phyloP scores from a whole-genome alignment of 1,140 invertebrate species.

The Trialeurodes vaporariorum region DNA sequence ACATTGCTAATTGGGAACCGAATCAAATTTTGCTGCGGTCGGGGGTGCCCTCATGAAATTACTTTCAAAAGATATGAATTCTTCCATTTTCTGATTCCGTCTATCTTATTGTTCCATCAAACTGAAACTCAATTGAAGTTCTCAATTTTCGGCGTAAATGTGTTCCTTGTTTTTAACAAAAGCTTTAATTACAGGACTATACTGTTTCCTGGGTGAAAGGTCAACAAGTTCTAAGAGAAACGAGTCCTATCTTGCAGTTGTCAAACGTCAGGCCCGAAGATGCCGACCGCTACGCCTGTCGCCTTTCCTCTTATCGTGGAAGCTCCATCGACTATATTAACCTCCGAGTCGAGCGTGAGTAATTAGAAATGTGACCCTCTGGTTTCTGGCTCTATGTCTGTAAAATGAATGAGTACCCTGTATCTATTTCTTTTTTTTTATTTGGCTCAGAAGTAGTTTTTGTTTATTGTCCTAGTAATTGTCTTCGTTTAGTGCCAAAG shows the following conservation, averaged over 20 bases:
- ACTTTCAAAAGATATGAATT: too few species aligned
- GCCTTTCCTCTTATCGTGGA: constrained; percentile 38
- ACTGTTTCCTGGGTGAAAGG: background rate
- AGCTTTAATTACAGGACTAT: background rate
- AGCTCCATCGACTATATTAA: constrained; percentile 49
- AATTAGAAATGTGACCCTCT: constrained; percentile 11
- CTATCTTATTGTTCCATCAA: too few species aligned
- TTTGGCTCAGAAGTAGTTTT: background rate
- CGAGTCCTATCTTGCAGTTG: constrained; percentile 27
- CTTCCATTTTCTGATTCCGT: too few species aligned
- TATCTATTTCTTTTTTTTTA: background rate
- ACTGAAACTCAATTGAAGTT: too few species aligned
- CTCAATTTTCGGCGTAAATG: too few species aligned
- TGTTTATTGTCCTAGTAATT: too few species aligned
- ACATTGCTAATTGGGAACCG: too few species aligned
- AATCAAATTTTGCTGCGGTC: too few species aligned
- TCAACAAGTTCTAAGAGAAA: background rate
- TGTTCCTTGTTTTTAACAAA: too few species aligned
- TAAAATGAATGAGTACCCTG: background rate
- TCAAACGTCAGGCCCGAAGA: constrained; percentile 44
- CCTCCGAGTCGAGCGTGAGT: constrained; percentile 56
- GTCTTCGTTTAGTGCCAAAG: too few species aligned
- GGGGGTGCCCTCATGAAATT: too few species aligned
- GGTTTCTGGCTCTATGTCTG: background rate
- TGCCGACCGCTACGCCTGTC: constrained; percentile 56